phyloP scores from a whole-genome alignment of 2,113 vertebrate species.

The Herpailurus yagouaroundi region DNA sequence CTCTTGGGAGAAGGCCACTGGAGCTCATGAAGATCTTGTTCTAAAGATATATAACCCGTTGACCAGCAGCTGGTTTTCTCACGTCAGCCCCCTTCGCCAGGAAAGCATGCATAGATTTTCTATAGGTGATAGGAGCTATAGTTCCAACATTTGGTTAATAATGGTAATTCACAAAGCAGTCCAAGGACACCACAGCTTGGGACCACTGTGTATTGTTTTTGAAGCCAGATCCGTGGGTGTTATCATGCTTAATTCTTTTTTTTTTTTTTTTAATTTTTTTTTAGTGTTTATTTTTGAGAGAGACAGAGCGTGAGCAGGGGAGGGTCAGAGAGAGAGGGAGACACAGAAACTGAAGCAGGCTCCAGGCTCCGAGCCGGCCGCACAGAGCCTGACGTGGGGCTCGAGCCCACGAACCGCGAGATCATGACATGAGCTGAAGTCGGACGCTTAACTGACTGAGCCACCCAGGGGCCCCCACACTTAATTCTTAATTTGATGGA shows the following conservation, averaged over 20 bases:
- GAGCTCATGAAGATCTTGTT: background rate
- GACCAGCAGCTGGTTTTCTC: background rate
- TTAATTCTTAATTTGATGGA: slow-evolving; percentile 30
- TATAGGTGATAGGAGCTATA: background rate
- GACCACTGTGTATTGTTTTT: background rate
- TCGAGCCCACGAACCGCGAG: too few relatives aligned
- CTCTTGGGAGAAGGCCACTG: background rate
- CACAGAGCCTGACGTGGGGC: too few relatives aligned
- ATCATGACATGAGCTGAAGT: too few relatives aligned
- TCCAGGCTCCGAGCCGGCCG: too few relatives aligned
- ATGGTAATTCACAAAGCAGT: background rate
- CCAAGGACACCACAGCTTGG: background rate
- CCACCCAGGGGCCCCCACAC: background rate
- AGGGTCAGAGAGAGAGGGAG: too few relatives aligned
- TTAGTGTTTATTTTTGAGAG: too few relatives aligned
- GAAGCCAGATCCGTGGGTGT: background rate
- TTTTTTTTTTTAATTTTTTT: background rate
- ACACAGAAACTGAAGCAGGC: too few relatives aligned
- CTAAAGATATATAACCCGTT: background rate
- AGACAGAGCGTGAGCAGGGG: too few relatives aligned
- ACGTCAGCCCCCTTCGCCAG: background rate
- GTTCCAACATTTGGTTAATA: background rate
- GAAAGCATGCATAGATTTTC: background rate
- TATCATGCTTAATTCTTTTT: slow-evolving; percentile 2
- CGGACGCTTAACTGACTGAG: too few relatives aligned